Evolutionary conservation across 64 coral and sea anemone species (phyloP).

Genomic region (Hydrozoanthus tunicans): DNA sequence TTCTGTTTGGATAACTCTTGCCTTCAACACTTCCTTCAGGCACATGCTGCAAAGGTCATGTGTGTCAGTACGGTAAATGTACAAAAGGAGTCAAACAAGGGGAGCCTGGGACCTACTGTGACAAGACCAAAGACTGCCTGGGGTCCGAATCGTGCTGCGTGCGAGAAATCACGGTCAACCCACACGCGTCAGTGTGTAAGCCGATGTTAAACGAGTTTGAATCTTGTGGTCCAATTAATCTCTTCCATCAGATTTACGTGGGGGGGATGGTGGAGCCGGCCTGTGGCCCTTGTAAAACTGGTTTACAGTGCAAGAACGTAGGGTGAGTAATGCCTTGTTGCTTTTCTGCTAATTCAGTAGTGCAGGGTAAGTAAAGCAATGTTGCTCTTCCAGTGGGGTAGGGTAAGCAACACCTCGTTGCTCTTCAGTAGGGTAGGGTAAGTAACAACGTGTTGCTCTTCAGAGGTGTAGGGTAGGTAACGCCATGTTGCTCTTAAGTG

Average conservation of each 20-base stretch:
- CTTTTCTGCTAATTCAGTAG: not conserved
- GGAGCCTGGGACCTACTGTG: slow-evolving; percentile 84
- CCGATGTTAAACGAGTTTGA: slow-evolving; percentile 85
- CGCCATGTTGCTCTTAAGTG: too few species aligned
- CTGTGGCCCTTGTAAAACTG: slow-evolving; percentile 85
- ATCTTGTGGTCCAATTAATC: slow-evolving; percentile 94
- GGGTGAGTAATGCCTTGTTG: slow-evolving; percentile 55
- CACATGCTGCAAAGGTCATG: slow-evolving; percentile 76
- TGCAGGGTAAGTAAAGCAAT: not conserved
- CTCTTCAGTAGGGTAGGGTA: not conserved
- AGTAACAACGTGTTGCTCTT: too few species aligned
- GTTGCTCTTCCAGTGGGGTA: not conserved
- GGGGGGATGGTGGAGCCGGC: slow-evolving; percentile 87
- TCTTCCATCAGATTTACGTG: slow-evolving; percentile 84
- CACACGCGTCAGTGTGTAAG: slow-evolving; percentile 78
- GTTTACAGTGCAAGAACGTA: slow-evolving; percentile 84
- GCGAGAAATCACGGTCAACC: slow-evolving; percentile 79
- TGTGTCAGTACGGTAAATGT: slow-evolving; percentile 85
- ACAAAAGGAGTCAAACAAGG: slow-evolving; percentile 83
- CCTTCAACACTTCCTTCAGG: slow-evolving; percentile 11
- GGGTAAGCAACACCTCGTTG: not conserved
- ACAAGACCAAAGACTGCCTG: slow-evolving; percentile 81
- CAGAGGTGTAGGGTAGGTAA: too few species aligned
- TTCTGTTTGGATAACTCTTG: too few species aligned
- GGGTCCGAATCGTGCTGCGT: slow-evolving; percentile 73